These are phyloP conservation scores for Myotis yumanensis DNA, from an alignment of 2,113 vertebrate genomes.

Conservation along the genomic window DNA sequence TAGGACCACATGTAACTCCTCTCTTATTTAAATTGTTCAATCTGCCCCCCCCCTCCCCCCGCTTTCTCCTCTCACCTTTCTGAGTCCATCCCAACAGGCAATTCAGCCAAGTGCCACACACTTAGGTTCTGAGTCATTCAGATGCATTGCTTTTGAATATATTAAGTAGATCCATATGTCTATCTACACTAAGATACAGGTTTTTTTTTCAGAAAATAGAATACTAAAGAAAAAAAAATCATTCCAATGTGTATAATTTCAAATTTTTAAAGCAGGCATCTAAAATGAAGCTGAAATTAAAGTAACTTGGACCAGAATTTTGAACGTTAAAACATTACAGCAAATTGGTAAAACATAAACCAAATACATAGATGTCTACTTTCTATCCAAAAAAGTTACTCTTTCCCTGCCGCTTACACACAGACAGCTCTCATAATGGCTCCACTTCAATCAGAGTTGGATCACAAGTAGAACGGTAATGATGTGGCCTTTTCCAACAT, in stretches of 20 bases:
- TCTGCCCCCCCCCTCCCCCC: too few relatives aligned
- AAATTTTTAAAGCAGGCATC: slow-evolving; percentile 74
- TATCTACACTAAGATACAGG: slow-evolving; percentile 72
- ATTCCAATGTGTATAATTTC: slow-evolving; percentile 76
- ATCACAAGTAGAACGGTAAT: slow-evolving; percentile 52
- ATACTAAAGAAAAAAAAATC: slow-evolving; percentile 69
- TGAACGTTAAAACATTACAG: slow-evolving; percentile 77
- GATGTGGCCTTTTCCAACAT: slow-evolving; percentile 52
- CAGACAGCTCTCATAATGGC: slow-evolving; percentile 24
- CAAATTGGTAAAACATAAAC: slow-evolving; percentile 77
- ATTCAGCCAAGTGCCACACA: slow-evolving; percentile 59
- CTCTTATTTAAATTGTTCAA: not conserved
- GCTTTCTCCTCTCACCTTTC: slow-evolving; percentile 60
- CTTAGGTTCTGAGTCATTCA: slow-evolving; percentile 64
- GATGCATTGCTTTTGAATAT: slow-evolving; percentile 71
- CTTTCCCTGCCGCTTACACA: slow-evolving; percentile 70
- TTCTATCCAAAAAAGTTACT: slow-evolving; percentile 72
- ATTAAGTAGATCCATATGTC: slow-evolving; percentile 79
- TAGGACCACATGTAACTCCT: not conserved
- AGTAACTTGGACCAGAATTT: slow-evolving; percentile 74
- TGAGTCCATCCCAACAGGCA: slow-evolving; percentile 61
- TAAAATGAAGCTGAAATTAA: slow-evolving; percentile 76
- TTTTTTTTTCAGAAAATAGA: slow-evolving; percentile 73
- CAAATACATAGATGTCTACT: slow-evolving; percentile 77
- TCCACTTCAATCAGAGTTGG: slow-evolving; percentile 52